These are phyloP conservation scores for Panopea generosa DNA, from an alignment of 2,888 invertebrate genomes.

Conservation along the genomic window DNA sequence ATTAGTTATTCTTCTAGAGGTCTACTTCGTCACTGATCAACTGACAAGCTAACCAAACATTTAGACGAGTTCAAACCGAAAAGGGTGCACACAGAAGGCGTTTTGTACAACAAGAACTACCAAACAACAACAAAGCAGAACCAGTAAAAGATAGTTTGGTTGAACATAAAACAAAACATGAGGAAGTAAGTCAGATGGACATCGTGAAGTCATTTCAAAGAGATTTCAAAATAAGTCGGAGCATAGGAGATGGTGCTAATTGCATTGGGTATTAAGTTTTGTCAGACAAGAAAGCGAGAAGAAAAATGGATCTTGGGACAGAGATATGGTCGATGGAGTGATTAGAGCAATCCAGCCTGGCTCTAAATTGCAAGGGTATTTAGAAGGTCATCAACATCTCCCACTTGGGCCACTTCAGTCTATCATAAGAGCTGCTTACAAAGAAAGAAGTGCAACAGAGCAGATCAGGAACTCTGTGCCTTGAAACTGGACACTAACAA, in stretches of 20 bases:
- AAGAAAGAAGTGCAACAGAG: neutral
- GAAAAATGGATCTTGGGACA: slow-evolving; percentile 8
- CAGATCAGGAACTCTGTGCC: neutral
- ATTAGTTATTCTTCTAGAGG: too few relatives aligned
- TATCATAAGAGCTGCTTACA: slow-evolving; percentile 2
- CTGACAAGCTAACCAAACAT: too few relatives aligned
- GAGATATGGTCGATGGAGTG: slow-evolving; percentile 15
- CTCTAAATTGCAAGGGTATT: slow-evolving; percentile 17
- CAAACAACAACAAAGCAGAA: too few relatives aligned
- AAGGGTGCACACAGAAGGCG: too few relatives aligned
- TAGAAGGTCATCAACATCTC: slow-evolving; percentile 21
- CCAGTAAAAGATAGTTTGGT: neutral
- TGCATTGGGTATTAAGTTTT: slow-evolving; percentile 9
- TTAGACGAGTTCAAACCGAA: neutral
- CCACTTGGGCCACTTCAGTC: neutral
- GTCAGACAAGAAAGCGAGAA: slow-evolving; percentile 8
- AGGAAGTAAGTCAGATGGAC: too few relatives aligned
- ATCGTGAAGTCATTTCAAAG: neutral
- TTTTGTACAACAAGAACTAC: too few relatives aligned
- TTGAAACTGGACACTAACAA: neutral
- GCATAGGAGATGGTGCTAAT: slow-evolving; percentile 12
- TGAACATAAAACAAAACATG: neutral
- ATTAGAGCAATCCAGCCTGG: slow-evolving; percentile 25
- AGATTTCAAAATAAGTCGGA: slow-evolving; percentile 19
- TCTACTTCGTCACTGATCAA: too few relatives aligned